A percentile compares a stretch with the other conserved stretches of the same genome.
Conservation (phyloP, 2,113 vertebrate genomes). For the Sturnus vulgaris region DNA sequence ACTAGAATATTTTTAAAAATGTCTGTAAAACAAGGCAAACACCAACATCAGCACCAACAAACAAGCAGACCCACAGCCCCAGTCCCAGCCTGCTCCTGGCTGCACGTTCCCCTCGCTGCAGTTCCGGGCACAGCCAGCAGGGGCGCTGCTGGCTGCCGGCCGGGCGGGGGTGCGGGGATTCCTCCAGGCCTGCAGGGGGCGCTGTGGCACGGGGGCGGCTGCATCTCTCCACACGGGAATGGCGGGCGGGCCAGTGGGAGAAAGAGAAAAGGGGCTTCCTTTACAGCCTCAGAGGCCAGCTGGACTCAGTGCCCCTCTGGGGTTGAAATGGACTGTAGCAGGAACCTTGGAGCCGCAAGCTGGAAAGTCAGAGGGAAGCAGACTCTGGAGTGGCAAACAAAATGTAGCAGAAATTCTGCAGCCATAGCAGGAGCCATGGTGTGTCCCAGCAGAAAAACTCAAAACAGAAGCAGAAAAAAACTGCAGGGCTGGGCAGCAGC, state of each 20-base stretch:
- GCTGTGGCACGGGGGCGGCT: too few species aligned
- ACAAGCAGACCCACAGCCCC: rapidly evolving
- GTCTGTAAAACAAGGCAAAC: too few species aligned
- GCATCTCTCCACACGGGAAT: too few species aligned
- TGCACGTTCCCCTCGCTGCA: not conserved
- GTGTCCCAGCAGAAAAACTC: rapidly evolving
- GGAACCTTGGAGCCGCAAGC: not conserved
- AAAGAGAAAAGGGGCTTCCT: too few species aligned
- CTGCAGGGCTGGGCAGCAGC: rapidly evolving
- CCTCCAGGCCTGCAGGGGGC: too few species aligned
- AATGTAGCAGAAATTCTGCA: not conserved
- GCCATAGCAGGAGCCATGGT: not conserved
- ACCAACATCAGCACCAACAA: not conserved
- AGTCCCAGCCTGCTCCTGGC: not conserved
- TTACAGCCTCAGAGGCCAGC: not conserved
- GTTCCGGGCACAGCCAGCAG: not conserved
- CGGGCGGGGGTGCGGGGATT: too few species aligned
- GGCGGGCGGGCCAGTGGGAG: not conserved
- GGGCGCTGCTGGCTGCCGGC: not conserved
- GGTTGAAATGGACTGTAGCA: not conserved
- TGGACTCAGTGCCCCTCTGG: rapidly evolving
- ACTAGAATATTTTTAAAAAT: not conserved
- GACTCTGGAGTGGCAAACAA: rapidly evolving
- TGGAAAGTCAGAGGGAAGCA: too few species aligned
- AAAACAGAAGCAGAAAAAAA: too few species aligned